Conservation (phyloP, 1,140 invertebrate species). For the Watersipora subatra region DNA sequence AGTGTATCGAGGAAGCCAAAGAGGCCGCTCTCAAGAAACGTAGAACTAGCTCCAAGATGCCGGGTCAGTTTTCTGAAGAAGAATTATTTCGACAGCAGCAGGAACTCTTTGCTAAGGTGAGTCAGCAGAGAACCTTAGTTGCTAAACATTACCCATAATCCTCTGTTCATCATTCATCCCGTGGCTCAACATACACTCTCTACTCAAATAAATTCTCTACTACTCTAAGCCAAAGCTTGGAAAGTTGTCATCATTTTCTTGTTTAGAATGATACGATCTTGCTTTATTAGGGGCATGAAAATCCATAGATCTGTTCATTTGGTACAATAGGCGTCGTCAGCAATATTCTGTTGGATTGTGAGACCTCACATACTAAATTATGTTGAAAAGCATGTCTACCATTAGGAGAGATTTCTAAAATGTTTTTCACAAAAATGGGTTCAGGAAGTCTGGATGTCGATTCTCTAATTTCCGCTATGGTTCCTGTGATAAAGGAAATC, state of each 20-base stretch:
- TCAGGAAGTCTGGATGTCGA: too few relatives aligned
- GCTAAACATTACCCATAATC: too few relatives aligned
- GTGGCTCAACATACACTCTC: conserved; percentile 1
- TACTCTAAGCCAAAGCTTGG: not conserved
- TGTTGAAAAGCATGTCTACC: too few relatives aligned
- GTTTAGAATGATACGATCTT: not conserved
- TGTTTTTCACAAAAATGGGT: too few relatives aligned
- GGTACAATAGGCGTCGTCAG: too few relatives aligned
- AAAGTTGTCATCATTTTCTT: not conserved
- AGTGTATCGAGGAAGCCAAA: conserved; percentile 86
- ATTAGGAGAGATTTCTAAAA: too few relatives aligned
- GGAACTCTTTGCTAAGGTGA: conserved; percentile 84
- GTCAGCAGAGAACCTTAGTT: not conserved
- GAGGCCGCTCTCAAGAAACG: conserved; percentile 84
- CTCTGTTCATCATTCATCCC: not conserved
- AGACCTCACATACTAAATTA: too few relatives aligned
- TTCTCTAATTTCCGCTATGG: too few relatives aligned
- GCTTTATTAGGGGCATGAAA: conserved; percentile 3
- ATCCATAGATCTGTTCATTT: too few relatives aligned
- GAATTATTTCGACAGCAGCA: conserved; percentile 90
- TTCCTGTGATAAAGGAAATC: too few relatives aligned
- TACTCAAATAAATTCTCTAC: not conserved
- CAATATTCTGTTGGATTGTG: too few relatives aligned
- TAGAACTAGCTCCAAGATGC: conserved; percentile 78
- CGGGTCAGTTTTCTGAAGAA: conserved; percentile 92